Conservation (phyloP, 2,113 vertebrate genomes). For the Callorhinus ursinus region DNA sequence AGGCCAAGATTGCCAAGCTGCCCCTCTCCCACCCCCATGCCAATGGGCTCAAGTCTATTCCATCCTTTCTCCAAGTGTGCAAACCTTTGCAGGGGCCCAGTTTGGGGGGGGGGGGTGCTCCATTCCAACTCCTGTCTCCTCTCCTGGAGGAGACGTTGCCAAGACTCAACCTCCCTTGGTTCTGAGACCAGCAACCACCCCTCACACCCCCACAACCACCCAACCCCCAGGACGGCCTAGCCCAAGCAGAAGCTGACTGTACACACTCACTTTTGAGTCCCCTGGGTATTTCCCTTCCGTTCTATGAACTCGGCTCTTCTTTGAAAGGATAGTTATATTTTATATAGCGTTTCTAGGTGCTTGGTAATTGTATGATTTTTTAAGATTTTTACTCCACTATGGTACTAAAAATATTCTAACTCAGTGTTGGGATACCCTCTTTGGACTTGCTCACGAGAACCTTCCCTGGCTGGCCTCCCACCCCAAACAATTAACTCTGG, state of each 20-base stretch:
- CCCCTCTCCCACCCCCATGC: neutral
- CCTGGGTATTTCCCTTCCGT: neutral
- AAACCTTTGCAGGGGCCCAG: neutral
- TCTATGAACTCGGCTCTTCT: neutral
- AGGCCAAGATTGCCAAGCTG: neutral
- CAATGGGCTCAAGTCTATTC: rapidly evolving
- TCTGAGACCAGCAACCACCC: neutral
- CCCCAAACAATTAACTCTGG: neutral
- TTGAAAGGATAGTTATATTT: neutral
- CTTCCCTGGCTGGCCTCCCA: neutral
- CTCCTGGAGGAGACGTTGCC: neutral
- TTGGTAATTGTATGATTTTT: slow-evolving; percentile 38
- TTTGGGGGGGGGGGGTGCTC: neutral
- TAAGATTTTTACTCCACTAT: neutral
- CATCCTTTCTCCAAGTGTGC: neutral
- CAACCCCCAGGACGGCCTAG: neutral
- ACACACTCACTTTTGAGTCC: neutral
- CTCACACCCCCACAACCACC: neutral
- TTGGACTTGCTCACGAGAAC: neutral
- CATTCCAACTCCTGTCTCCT: neutral
- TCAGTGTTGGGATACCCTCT: neutral
- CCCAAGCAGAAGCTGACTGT: neutral
- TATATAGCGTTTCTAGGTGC: slow-evolving; percentile 1
- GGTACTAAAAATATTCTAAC: slow-evolving; percentile 15
- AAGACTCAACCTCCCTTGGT: neutral